Evolutionary conservation across 1,140 invertebrate genomes (phyloP), one percentile per base, ranked within the genome.

Genomic region (Drosophila neocordata): DNA sequence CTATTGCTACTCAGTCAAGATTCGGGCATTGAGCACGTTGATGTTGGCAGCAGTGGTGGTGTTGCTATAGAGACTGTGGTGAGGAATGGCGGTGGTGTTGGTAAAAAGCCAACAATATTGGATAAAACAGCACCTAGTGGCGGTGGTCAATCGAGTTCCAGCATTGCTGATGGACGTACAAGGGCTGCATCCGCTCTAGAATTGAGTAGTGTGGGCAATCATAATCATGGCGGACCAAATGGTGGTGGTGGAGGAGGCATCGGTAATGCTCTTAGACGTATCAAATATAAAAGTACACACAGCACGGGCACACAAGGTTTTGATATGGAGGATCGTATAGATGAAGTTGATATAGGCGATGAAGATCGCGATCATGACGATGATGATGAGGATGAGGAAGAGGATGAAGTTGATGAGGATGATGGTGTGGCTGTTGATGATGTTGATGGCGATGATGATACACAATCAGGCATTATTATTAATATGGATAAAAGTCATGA

Each of bases 241-340:
- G 37, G 15, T 20, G 37, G 22, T 13, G 41, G 62, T 35, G 71
- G 12, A 7, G 24, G 15, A 6, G 55, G 22, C 9, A 65, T 27
- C 27, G 79, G 34, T 20, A 69, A 48, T 35, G 83, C 53, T 18
- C 51, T 84, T 63, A 85, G 89, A 4, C 79, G 89, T 12, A 81
- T 89, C 55, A 90, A 89, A 31, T 90, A 90, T 56, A 90, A 88
- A 64, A 91, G 79, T 59, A 89, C 82, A 4, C 83, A 85, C 11
- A 91, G 89, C 52, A 89, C 83, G 3, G 77, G 82, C 1, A 88
- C 84, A 6, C 85, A 89, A 24, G 89, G 82, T 27, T 77, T 89
- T 58, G 85, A 85, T 69, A 69, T 91, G 15, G 90, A 91, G 67
- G 90, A 91, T 77, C 89, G 87, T 53, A 91, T 91, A 57, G 90